Conservation (phyloP, 1,140 invertebrate species). For the Drosophila persimilis region DNA sequence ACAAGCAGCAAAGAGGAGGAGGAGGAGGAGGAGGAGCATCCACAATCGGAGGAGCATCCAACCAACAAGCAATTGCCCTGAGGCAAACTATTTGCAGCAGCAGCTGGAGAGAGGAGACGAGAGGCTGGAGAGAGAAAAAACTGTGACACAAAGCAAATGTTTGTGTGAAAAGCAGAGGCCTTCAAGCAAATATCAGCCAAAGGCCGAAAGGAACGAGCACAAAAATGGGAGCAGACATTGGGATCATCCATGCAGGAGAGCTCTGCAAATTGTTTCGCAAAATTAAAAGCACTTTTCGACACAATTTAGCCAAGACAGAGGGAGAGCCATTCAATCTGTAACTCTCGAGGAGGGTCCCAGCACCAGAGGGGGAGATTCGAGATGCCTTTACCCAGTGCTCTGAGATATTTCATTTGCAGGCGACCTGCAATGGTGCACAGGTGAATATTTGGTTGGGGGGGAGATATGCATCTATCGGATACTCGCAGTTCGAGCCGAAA, state of each 20-base stretch:
- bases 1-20: conserved; percentile 30
- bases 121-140: conserved; percentile 21
- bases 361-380: no score
- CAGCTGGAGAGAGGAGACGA: conserved; percentile 24
- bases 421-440: no score
- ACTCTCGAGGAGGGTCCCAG: neutral
- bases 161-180: conserved; percentile 65
- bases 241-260: conserved; percentile 12
- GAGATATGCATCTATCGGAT: no score
- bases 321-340: neutral
- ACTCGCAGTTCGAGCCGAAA: no score
- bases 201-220: conserved; percentile 12
- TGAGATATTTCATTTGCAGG: no score
- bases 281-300: conserved; percentile 41
- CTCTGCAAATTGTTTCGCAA: conserved; percentile 46
- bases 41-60: conserved; percentile 3
- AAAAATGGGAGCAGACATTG: conserved; percentile 24
- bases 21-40: conserved; percentile 1
- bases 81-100: conserved; percentile 69
- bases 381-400: no score
- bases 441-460: no score
- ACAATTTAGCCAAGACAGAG: conserved; percentile 28
- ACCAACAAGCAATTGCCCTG: conserved; percentile 61
- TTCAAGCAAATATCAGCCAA: conserved; percentile 42
- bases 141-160: conserved; percentile 76